Percentiles rank a stretch among this genome's conserved stretches.
These are phyloP conservation scores for Condylura cristata DNA, from an alignment of 2,113 vertebrate species.

Conservation along the genomic window DNA sequence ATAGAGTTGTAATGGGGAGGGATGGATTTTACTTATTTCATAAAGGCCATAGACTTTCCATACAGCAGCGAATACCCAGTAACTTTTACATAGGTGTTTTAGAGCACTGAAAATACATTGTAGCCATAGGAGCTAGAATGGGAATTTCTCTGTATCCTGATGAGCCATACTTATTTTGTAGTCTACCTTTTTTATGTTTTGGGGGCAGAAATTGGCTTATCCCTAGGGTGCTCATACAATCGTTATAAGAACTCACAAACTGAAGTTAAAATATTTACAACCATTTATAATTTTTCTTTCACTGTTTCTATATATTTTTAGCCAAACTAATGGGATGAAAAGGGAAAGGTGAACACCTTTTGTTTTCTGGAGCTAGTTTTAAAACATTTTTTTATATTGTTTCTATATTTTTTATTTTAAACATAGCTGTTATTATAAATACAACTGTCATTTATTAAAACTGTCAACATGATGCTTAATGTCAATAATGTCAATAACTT, in stretches of 20 bases:
- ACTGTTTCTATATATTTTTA: background rate
- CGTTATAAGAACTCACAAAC: conserved; percentile 44
- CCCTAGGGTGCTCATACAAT: conserved; percentile 55
- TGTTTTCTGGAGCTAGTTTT: conserved; percentile 68
- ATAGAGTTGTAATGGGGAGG: background rate
- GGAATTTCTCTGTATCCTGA: conserved; percentile 52
- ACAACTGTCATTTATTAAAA: conserved; percentile 22
- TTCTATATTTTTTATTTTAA: background rate
- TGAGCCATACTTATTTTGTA: conserved; percentile 68
- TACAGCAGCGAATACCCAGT: conserved; percentile 27
- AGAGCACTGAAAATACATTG: conserved; percentile 59
- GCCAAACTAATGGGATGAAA: conserved; percentile 60
- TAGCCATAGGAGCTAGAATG: conserved; percentile 28
- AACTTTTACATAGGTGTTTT: conserved; percentile 49
- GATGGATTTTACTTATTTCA: conserved; percentile 37
- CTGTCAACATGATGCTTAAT: background rate
- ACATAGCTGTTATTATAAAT: background rate
- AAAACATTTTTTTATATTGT: conserved; percentile 74
- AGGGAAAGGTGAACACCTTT: background rate
- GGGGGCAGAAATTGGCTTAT: background rate
- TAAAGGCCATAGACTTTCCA: conserved; percentile 4
- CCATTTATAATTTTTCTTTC: conserved; percentile 27
- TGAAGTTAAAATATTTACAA: conserved; percentile 50
- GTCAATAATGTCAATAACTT: too few relatives aligned
- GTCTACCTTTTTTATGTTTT: conserved; percentile 44